Conservation (phyloP, 2,888 invertebrate species). For the Nephrocerus scutellatus region DNA sequence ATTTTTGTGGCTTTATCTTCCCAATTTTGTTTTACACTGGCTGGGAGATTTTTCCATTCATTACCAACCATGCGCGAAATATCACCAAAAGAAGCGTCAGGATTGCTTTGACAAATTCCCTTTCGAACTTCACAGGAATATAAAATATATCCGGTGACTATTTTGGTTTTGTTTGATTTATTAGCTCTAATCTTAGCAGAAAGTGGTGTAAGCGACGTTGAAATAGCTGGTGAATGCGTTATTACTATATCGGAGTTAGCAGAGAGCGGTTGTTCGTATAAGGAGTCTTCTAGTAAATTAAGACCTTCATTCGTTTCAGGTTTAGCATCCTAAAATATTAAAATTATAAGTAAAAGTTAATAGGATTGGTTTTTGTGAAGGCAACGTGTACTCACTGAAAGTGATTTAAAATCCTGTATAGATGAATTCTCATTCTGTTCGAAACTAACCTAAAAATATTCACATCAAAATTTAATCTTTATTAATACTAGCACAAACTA, state of each 20-base stretch:
- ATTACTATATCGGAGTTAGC: slow-evolving; percentile 73
- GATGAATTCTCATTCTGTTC: background rate
- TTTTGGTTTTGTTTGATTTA: slow-evolving; percentile 56
- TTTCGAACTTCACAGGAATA: slow-evolving; percentile 96
- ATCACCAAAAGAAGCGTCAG: slow-evolving; percentile 87
- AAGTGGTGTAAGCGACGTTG: slow-evolving; percentile 46
- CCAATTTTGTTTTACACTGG: slow-evolving; percentile 84
- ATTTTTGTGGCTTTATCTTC: slow-evolving; percentile 86
- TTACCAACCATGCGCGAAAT: slow-evolving; percentile 68
- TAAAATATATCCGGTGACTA: slow-evolving; percentile 93
- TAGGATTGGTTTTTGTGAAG: background rate
- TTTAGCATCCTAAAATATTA: slow-evolving; percentile 33
- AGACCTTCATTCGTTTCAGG: slow-evolving; percentile 31
- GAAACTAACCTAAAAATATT: slow-evolving; percentile 5
- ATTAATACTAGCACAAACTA: too few species aligned
- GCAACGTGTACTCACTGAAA: too few species aligned
- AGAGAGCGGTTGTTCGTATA: slow-evolving; percentile 72
- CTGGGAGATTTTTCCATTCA: slow-evolving; percentile 89
- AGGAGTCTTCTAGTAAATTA: slow-evolving; percentile 65
- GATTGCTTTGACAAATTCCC: slow-evolving; percentile 86
- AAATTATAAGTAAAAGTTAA: too few species aligned
- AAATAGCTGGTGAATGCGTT: slow-evolving; percentile 50
- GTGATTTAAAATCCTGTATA: too few species aligned
- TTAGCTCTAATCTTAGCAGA: slow-evolving; percentile 34
- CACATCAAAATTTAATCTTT: too few species aligned